phyloP scores from a whole-genome alignment of 2,888 invertebrate genomes.

The Drosophila percnosoma region DNA sequence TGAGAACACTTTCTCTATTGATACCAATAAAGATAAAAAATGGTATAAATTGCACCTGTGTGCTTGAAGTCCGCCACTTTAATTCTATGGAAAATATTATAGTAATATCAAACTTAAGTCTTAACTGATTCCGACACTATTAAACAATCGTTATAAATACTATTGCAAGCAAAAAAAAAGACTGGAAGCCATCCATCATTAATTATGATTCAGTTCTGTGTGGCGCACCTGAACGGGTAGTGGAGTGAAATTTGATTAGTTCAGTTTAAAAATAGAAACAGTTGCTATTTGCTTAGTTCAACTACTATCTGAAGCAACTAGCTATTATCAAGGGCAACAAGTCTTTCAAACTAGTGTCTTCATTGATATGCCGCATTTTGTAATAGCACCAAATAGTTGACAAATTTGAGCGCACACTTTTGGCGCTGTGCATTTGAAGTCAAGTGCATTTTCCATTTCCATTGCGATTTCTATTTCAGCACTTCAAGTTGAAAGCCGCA shows the following conservation, averaged over 20 bases:
- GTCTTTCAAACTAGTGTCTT: background rate
- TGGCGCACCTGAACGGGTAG: conserved; percentile 13
- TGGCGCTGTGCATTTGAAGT: background rate
- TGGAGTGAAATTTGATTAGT: conserved; percentile 6
- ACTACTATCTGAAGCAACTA: background rate
- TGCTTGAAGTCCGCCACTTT: no score
- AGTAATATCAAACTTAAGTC: background rate
- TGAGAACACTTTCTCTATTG: background rate
- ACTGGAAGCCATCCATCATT: conserved; percentile 44
- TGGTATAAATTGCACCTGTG: background rate
- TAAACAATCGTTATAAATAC: conserved; percentile 3
- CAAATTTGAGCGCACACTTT: background rate
- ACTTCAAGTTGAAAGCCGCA: conserved; percentile 31
- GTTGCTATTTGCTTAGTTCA: conserved; percentile 13
- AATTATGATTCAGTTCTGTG: conserved; percentile 24
- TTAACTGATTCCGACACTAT: background rate
- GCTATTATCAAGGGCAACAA: conserved; percentile 2
- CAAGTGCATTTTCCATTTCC: conserved; percentile 61
- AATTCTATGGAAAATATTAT: no score
- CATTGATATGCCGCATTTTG: background rate
- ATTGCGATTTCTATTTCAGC: conserved; percentile 36
- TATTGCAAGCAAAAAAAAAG: background rate
- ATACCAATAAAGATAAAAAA: background rate
- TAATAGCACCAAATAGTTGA: background rate
- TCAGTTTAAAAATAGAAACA: conserved; percentile 23